These are phyloP conservation scores for Agrilus biguttatus DNA, from an alignment of 2,888 invertebrate species.

Conservation along the genomic window DNA sequence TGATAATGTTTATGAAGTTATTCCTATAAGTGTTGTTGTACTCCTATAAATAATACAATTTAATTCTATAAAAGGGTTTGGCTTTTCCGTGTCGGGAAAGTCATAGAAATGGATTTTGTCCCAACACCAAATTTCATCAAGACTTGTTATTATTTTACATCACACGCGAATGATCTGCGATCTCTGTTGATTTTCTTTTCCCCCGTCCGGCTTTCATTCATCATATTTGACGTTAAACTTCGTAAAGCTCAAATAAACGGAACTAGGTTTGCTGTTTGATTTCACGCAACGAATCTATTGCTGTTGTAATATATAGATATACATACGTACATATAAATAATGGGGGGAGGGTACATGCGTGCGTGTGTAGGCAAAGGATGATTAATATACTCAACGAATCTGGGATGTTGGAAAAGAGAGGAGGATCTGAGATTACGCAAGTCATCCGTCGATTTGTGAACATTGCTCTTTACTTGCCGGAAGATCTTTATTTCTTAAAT, in stretches of 20 bases:
- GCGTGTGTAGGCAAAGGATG: constrained; percentile 17
- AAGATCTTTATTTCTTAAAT: too few species aligned
- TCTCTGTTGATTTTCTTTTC: too few species aligned
- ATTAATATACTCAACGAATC: constrained; percentile 15
- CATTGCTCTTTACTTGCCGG: neutral
- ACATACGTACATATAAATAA: constrained; percentile 19
- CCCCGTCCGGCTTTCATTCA: too few species aligned
- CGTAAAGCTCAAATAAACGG: constrained; percentile 1
- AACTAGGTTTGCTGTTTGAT: constrained; percentile 16
- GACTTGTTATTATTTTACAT: too few species aligned
- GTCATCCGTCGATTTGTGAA: constrained; percentile 23
- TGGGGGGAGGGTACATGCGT: constrained; percentile 9
- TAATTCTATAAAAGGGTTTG: too few species aligned
- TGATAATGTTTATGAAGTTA: too few species aligned
- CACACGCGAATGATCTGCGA: too few species aligned
- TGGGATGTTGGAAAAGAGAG: constrained; percentile 13
- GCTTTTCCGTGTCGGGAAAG: too few species aligned
- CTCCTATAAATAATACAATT: too few species aligned
- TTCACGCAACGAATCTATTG: constrained; percentile 15
- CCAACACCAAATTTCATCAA: too few species aligned
- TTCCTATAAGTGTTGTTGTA: too few species aligned
- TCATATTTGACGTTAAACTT: neutral
- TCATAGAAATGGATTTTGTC: too few species aligned
- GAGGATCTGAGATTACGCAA: constrained; percentile 24
- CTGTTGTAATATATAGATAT: constrained; percentile 10